Percentiles rank a stretch among this genome's conserved stretches.
phyloP scores from a whole-genome alignment of 2,113 vertebrate genomes.

The Andinoacara biseriatus region DNA sequence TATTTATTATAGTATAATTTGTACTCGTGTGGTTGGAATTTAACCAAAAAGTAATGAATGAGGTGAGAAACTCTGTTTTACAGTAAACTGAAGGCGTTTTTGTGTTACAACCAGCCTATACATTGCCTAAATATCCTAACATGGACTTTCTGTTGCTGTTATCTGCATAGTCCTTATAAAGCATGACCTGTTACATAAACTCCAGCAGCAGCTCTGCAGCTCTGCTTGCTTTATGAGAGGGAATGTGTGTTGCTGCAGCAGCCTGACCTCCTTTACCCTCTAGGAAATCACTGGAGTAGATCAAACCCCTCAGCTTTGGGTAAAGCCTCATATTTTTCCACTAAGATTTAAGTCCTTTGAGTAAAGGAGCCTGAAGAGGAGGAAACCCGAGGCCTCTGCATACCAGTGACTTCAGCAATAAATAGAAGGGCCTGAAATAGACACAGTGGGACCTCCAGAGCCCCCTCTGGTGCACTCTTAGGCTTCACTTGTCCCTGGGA shows the following conservation, averaged over 20 bases:
- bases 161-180: constrained; percentile 58
- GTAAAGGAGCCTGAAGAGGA: constrained; percentile 28
- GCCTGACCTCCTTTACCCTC: constrained; percentile 41
- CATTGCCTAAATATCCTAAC: not conserved
- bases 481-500: not conserved
- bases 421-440: constrained; percentile 85
- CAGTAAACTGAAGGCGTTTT: not conserved
- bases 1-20: not conserved
- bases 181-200: constrained; percentile 69
- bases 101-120: not conserved
- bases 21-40: not conserved
- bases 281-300: constrained; percentile 31
- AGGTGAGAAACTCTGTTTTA: not conserved
- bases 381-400: constrained; percentile 76
- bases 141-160: constrained; percentile 23
- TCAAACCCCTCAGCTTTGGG: constrained; percentile 45
- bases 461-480: constrained; percentile 13
- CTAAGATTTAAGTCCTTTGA: constrained; percentile 45
- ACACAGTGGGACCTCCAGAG: constrained; percentile 45
- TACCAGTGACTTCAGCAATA: constrained; percentile 77
- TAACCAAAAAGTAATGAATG: not conserved
- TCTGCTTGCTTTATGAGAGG: constrained; percentile 2
- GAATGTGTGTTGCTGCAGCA: constrained; percentile 35
- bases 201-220: constrained; percentile 16
- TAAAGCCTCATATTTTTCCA: constrained; percentile 34